Conservation (phyloP, 2,888 invertebrate genomes). For the Pemphredon lugubris region DNA sequence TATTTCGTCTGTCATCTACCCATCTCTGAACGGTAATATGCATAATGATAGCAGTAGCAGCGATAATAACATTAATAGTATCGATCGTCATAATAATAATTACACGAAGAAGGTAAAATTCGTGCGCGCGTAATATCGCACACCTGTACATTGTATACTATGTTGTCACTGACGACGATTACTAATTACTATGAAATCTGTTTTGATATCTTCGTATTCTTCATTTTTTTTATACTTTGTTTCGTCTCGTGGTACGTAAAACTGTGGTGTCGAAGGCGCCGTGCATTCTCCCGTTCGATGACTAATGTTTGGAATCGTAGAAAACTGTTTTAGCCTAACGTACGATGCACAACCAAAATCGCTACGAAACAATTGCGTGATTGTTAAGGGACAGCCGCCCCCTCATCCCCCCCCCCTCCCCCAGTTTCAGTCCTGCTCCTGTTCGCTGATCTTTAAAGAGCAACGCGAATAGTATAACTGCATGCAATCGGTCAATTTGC, state of each 20-base stretch:
- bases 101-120: slow-evolving; percentile 55
- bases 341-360: slow-evolving; percentile 46
- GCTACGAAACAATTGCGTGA: slow-evolving; percentile 37
- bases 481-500: slow-evolving; percentile 17
- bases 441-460: neutral
- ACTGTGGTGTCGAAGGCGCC: slow-evolving; percentile 31
- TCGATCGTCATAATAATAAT: slow-evolving; percentile 43
- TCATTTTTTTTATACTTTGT: slow-evolving; percentile 26
- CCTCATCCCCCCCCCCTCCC: no score
- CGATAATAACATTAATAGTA: slow-evolving; percentile 48
- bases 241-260: slow-evolving; percentile 34
- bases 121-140: slow-evolving; percentile 59
- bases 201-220: slow-evolving; percentile 40
- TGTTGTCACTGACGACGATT: slow-evolving; percentile 55
- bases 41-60: slow-evolving; percentile 59
- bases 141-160: slow-evolving; percentile 64
- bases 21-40: slow-evolving; percentile 62
- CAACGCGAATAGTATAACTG: neutral
- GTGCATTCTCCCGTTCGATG: slow-evolving; percentile 41
- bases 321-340: slow-evolving; percentile 37
- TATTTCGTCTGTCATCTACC: slow-evolving; percentile 42
- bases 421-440: slow-evolving; percentile 6
- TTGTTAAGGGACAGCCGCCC: slow-evolving; percentile 9
- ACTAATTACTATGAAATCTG: slow-evolving; percentile 66
- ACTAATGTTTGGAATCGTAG: slow-evolving; percentile 47